Percentiles rank a stretch among this genome's conserved stretches.
phyloP scores from a whole-genome alignment of 1,140 invertebrate genomes.

The Magallana angulata region DNA sequence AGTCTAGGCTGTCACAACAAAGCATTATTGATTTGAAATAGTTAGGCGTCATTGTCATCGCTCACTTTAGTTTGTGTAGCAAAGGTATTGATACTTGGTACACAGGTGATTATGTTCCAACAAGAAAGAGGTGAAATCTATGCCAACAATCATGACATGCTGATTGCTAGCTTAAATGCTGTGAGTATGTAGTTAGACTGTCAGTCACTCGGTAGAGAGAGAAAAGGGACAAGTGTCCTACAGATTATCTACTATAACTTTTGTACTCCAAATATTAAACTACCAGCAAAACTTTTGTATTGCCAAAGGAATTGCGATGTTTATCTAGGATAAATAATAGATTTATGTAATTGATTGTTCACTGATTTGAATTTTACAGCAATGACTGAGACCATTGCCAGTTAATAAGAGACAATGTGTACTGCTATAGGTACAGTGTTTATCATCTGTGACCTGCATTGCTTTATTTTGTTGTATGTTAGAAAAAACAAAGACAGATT shows the following conservation, averaged over 20 bases:
- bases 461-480: too few species aligned
- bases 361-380: background rate
- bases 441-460: too few species aligned
- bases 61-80: constrained; percentile 35
- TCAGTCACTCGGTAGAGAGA: background rate
- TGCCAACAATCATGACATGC: constrained; percentile 43
- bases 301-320: background rate
- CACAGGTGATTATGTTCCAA: constrained; percentile 31
- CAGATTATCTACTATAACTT: background rate
- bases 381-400: too few species aligned
- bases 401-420: too few species aligned
- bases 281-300: constrained; percentile 15
- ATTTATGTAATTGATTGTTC: background rate
- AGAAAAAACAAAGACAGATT: too few species aligned
- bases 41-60: constrained; percentile 37
- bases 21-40: constrained; percentile 54
- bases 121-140: constrained; percentile 30
- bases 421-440: too few species aligned
- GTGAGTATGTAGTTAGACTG: constrained; percentile 40
- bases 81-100: constrained; percentile 38
- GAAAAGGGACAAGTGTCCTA: background rate
- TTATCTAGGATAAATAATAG: background rate
- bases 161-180: constrained; percentile 42
- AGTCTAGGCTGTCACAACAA: constrained; percentile 51
- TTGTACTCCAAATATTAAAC: background rate